Evolutionary conservation across 37 sponge, comb jelly and placozoan species (phyloP), one percentile per base, ranked within the genome.

Genomic region (Bolinopsis microptera): DNA sequence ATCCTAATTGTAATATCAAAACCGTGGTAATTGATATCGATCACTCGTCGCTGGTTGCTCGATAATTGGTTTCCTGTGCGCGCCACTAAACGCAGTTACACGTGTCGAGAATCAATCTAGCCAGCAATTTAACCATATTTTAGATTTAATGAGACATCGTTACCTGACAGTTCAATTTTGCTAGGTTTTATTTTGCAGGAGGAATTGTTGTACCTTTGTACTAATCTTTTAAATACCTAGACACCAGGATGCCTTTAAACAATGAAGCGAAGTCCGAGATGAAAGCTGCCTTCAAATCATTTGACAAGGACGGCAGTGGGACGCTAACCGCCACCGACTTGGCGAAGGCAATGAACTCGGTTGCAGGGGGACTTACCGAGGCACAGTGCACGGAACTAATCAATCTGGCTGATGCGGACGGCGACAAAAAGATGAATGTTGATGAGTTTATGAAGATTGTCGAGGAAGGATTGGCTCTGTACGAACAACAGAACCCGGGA

Each of bases 391-490:
- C 13, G 9, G 80, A 77, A 35, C 80, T 77, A 3, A 77, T 77
- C 36, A 77, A 36, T 36, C 22, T 77, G 32, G 80, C 80, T 35
- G 80, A 77, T 18, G 2, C 37, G 2, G 80, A 77, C 80, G 80
- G 80, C 21, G 80, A 77, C 36, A 28, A 32, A 18, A 27, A 32
- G 80, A 77, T 77, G 80, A 77, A 32, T 36, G 34, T 32, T 32
- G 80, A 27, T 1, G 80, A 77, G 80, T 77, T 77, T 18, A 35
- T 77, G 80, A 77, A 9, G 18, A 13, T 77, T 13, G 80, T 77
- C 35, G 80, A 77, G 80, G 33, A 77, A 32, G 80, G 80, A 34
- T 36, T 77, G 36, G 80, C 27, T 34, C 36, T 77, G 80, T 27
- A 32, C 33, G 80, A 77, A 0, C 35, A 32, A 3, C 80, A 77